Evolutionary conservation across 2,797 vertebrate species (phyloP).

Genomic region (Miichthys miiuy): DNA sequence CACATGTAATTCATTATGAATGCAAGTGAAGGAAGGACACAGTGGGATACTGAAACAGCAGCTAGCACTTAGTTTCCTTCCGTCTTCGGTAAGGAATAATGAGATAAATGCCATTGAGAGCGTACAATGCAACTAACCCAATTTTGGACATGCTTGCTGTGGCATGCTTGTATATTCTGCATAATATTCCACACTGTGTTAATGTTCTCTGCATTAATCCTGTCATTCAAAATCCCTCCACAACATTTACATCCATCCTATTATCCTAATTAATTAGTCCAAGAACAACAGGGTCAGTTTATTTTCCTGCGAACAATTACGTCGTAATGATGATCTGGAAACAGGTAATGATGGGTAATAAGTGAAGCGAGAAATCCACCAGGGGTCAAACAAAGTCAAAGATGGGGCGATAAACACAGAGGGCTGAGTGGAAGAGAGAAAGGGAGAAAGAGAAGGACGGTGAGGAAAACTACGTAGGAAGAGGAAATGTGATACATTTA

Average conservation of each 20-base stretch:
- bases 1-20: constrained; percentile 67
- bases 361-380: constrained; percentile 59
- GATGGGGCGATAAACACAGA: constrained; percentile 39
- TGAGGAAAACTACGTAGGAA: not conserved
- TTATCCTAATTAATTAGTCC: constrained; percentile 78
- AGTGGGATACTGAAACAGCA: constrained; percentile 46
- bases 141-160: constrained; percentile 29
- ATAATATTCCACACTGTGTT: constrained; percentile 28
- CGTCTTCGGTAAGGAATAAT: constrained; percentile 38
- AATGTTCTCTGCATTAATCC: constrained; percentile 56
- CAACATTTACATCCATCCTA: constrained; percentile 73
- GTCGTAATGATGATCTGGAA: constrained; percentile 68
- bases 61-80: constrained; percentile 23
- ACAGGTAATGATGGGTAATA: constrained; percentile 73
- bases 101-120: constrained; percentile 39
- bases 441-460: not conserved
- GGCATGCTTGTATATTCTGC: constrained; percentile 7
- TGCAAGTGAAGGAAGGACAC: constrained; percentile 50
- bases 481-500: not conserved
- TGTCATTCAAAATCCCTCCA: constrained; percentile 66
- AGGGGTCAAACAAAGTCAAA: constrained; percentile 68
- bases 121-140: constrained; percentile 38
- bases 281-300: constrained; percentile 71
- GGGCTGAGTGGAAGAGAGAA: not conserved
- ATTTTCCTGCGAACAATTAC: constrained; percentile 67